A percentile compares a stretch with the other conserved stretches of the same genome.
Conservation (phyloP, 1,140 invertebrate species). For the Drosophila pseudoobscura region DNA sequence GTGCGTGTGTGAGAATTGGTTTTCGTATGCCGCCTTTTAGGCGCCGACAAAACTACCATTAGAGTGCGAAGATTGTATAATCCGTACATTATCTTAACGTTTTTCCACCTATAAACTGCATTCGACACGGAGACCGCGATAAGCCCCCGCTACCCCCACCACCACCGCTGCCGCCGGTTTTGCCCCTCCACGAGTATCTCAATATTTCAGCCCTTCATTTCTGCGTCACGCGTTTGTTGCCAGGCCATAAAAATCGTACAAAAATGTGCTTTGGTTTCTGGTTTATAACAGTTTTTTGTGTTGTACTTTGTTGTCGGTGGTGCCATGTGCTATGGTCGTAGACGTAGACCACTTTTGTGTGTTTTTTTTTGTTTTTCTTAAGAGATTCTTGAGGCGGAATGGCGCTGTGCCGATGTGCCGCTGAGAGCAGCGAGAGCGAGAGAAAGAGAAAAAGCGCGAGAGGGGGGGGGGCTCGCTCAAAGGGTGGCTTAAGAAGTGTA, state of each 20-base stretch:
- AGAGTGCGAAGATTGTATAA: conserved; percentile 29
- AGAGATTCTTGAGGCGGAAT: conserved; percentile 31
- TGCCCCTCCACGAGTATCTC: no score
- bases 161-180: no score
- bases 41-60: conserved; percentile 42
- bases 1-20: conserved; percentile 17
- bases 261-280: conserved; percentile 33
- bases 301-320: conserved; percentile 27
- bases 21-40: conserved; percentile 73
- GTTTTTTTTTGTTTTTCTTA: not conserved
- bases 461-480: no score
- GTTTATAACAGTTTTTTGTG: conserved; percentile 56
- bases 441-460: no score
- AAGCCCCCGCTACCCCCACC: conserved; percentile 8
- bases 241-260: conserved; percentile 42
- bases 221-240: conserved; percentile 22
- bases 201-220: no score
- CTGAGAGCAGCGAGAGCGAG: no score
- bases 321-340: no score
- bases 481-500: no score
- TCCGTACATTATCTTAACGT: conserved; percentile 45
- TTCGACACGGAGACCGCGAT: conserved; percentile 46
- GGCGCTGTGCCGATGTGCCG: conserved; percentile 13
- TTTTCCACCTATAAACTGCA: conserved; percentile 39
- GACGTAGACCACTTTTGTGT: no score